A percentile compares a stretch with the other conserved stretches of the same genome.
phyloP scores from a whole-genome alignment of 2,797 vertebrate genomes.

The Sebastiscus tertius region DNA sequence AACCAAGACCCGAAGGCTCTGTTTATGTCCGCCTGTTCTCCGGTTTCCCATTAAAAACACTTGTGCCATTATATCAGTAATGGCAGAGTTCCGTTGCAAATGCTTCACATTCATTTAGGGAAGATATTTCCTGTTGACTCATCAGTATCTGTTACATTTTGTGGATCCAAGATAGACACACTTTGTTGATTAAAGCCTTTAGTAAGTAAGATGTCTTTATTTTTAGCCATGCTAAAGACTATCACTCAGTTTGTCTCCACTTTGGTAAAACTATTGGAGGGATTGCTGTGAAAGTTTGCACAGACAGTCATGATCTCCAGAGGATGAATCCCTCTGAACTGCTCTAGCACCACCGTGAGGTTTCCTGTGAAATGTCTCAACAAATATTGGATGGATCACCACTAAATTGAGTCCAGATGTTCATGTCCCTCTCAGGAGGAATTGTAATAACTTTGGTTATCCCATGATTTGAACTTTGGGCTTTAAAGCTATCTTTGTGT shows the following conservation, averaged over 20 bases:
- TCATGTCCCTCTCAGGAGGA: not conserved
- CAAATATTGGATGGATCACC: too few species aligned
- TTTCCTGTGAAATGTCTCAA: not conserved
- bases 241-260: not conserved
- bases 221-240: not conserved
- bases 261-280: not conserved
- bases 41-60: slow-evolving; percentile 44
- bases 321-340: not conserved
- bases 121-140: slow-evolving; percentile 8
- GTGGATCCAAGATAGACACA: not conserved
- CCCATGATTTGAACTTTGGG: slow-evolving; percentile 28
- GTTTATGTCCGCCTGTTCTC: slow-evolving; percentile 35
- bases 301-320: not conserved
- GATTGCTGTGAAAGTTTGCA: not conserved
- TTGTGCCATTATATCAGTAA: slow-evolving; percentile 32
- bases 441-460: not conserved
- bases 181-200: not conserved
- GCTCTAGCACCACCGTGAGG: not conserved
- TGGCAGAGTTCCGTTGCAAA: not conserved
- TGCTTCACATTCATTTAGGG: not conserved
- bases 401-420: not conserved
- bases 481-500: not conserved
- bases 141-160: not conserved
- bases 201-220: not conserved
- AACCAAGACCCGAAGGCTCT: slow-evolving; percentile 20